These are phyloP conservation scores for Drosophila mercatorum DNA, from an alignment of 2,888 invertebrate genomes.

Conservation along the genomic window DNA sequence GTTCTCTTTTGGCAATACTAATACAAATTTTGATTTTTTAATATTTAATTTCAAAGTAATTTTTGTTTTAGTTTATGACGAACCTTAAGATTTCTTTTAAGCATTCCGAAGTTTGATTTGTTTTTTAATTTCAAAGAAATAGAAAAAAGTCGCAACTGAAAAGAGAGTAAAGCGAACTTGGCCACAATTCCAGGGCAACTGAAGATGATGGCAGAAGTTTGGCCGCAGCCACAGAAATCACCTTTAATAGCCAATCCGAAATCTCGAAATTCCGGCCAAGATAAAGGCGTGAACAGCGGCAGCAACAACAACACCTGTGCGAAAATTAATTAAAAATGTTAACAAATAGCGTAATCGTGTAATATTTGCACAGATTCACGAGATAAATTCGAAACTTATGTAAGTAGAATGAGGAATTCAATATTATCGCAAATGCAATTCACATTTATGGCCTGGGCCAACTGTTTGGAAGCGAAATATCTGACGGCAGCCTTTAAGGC, in stretches of 20 bases:
- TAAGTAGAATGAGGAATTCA: slow-evolving; percentile 32
- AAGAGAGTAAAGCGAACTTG: slow-evolving; percentile 57
- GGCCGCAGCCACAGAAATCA: slow-evolving; percentile 3
- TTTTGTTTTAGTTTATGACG: slow-evolving; percentile 11
- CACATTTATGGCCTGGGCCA: slow-evolving; percentile 20
- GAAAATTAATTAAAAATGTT: slow-evolving; percentile 65
- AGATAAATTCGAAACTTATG: slow-evolving; percentile 40
- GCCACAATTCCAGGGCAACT: slow-evolving; percentile 64
- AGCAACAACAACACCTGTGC: slow-evolving; percentile 35
- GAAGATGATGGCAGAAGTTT: slow-evolving; percentile 44
- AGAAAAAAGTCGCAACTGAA: slow-evolving; percentile 19
- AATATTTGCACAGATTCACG: slow-evolving; percentile 42
- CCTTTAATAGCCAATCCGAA: slow-evolving; percentile 7
- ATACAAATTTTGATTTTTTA: neutral
- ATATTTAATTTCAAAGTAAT: neutral
- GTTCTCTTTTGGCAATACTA: neutral
- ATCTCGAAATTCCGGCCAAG: slow-evolving; percentile 36
- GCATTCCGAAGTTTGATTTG: slow-evolving; percentile 17
- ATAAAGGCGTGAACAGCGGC: slow-evolving; percentile 53
- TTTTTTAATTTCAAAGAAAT: slow-evolving; percentile 18
- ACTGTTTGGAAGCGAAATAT: slow-evolving; percentile 33
- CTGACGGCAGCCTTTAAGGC: slow-evolving; percentile 39
- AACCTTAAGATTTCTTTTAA: slow-evolving; percentile 43
- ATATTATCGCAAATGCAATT: slow-evolving; percentile 28
- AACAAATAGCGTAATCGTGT: slow-evolving; percentile 58